These are phyloP conservation scores for Leucania comma DNA, from an alignment of 2,888 invertebrate species.

Conservation along the genomic window DNA sequence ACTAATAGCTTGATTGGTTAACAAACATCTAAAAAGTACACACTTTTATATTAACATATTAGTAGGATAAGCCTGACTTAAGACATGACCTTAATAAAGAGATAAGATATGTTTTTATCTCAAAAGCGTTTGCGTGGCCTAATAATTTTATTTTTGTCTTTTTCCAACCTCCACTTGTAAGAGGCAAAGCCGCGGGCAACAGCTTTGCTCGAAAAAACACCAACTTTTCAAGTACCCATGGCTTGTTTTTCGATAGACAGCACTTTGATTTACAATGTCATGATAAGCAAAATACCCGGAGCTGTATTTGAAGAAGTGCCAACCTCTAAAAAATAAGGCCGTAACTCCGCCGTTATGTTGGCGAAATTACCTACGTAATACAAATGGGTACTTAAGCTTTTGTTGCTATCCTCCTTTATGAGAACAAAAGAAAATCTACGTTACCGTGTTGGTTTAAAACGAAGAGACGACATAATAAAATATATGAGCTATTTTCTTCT, in stretches of 20 bases:
- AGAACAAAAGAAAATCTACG: conserved; percentile 48
- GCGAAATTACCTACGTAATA: conserved; percentile 55
- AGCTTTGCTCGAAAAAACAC: conserved; percentile 11
- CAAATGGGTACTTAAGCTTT: conserved; percentile 56
- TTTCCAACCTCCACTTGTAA: neutral
- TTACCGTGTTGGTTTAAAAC: conserved; percentile 32
- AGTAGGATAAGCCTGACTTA: no score
- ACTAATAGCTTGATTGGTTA: no score
- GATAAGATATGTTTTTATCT: neutral
- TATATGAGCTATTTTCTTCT: conserved; percentile 16
- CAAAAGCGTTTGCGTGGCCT: neutral
- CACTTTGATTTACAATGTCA: conserved; percentile 51
- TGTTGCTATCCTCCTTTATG: conserved; percentile 36
- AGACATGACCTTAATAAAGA: neutral
- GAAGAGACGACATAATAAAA: conserved; percentile 19
- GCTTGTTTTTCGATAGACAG: conserved; percentile 54
- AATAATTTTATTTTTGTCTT: neutral
- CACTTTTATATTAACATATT: no score
- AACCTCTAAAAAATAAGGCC: conserved; percentile 59
- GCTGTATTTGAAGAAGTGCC: conserved; percentile 63
- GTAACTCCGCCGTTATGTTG: conserved; percentile 55
- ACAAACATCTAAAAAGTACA: no score
- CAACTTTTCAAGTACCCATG: conserved; percentile 16
- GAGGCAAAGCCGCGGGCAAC: neutral
- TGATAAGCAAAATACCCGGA: conserved; percentile 59